Conservation (phyloP, 2,113 vertebrate genomes). For the Trogon melanurus region DNA sequence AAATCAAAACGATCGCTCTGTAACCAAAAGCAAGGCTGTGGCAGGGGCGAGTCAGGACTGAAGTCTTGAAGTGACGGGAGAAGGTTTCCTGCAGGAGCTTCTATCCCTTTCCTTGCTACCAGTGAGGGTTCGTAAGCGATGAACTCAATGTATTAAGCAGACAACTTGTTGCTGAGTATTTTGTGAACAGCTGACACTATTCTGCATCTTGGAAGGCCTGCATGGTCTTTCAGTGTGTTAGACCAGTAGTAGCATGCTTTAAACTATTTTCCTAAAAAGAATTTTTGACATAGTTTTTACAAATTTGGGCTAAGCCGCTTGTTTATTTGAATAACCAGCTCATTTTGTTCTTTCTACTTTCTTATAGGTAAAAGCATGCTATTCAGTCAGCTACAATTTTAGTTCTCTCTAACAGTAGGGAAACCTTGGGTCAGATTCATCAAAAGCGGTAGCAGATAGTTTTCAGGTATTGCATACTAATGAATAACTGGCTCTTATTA, state of each 20-base stretch:
- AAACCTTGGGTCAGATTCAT: conserved; percentile 54
- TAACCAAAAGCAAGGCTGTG: not conserved
- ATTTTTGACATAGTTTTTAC: not conserved
- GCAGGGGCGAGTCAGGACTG: not conserved
- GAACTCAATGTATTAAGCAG: not conserved
- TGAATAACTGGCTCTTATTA: conserved; percentile 18
- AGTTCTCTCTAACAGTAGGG: not conserved
- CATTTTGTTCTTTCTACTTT: not conserved
- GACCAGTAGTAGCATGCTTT: not conserved
- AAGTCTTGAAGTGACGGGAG: not conserved
- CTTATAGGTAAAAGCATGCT: not conserved
- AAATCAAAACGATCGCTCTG: not conserved
- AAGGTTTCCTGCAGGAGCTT: not conserved
- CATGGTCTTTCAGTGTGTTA: not conserved
- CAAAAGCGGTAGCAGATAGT: conserved; percentile 32
- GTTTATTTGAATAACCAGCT: not conserved
- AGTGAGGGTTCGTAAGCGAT: not conserved
- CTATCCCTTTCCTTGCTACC: not conserved
- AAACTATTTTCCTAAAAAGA: not conserved
- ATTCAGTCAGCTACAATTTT: not conserved
- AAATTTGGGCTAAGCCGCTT: not conserved
- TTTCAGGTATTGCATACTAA: conserved; percentile 60
- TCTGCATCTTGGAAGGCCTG: not conserved
- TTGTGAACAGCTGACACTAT: not conserved
- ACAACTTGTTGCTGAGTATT: not conserved